Base-by-base conservation (phyloP, 2,797 vertebrate species). In the Arremon aurantiirostris region DNA sequence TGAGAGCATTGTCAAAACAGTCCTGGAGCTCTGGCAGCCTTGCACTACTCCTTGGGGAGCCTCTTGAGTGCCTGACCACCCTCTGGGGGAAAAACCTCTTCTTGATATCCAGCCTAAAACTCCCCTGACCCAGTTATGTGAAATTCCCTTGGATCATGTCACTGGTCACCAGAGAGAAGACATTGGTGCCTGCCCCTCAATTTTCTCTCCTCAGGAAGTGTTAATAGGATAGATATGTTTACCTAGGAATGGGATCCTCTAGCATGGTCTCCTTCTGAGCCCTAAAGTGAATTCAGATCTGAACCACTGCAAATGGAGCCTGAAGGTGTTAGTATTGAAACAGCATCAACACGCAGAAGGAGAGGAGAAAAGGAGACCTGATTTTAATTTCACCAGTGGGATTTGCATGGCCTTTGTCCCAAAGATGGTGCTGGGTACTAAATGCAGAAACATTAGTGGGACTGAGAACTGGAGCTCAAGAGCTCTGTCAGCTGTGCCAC, bases 331-430 rank as follows among this genome's bases (percentile, higher is more conserved):
- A 12, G 7, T 42, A 7, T 14, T 59, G 39, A 42, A 76, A 15
- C 1, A 4, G 16, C 9, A 9, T 14, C 37, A 35, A 32, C 4
- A 2, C 6, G 5, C 11, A n/a, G 42, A n/a, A 50, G 49, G 12
- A n/a, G 1, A 8, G 14, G 9, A 23, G 9, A 9, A 72, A 75
- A 60, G 28, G 1, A 5, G 1, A 7, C 24, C 7, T 35, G 3
- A 32, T 55, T 17, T n/a, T 35, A 53, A 65, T 35, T 19, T 85
- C 22, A 27, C 5, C 17, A 12, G 1, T 2, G 6, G 41, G 13
- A 27, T 69, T 72, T 76, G n/a, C 0, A 3, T 72, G 27, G 35
- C 30, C 7, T 17, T 39, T 2, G 2, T 69, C n/a, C 30, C 39
- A 14, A 12, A 30, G 3, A 17, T 66, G 17, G 4, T 71, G 78